Evolutionary conservation across 2,888 invertebrate genomes (phyloP).

Genomic region (Minunthozetes semirufus): DNA sequence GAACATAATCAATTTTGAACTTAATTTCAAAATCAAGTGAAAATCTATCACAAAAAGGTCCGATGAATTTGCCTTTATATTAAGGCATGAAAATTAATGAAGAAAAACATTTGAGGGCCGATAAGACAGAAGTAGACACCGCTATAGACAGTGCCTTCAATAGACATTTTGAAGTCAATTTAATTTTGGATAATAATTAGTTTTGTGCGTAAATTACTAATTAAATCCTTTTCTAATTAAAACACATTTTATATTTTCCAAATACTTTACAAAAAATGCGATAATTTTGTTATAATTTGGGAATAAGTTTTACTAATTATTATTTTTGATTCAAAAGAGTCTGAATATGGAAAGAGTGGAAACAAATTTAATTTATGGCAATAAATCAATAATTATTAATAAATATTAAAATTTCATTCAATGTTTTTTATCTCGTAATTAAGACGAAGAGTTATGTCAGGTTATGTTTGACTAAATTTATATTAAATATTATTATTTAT

Average conservation of each 20-base stretch:
- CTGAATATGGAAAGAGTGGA: not conserved
- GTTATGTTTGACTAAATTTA: too few relatives aligned
- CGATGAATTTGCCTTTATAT: too few relatives aligned
- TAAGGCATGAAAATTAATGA: too few relatives aligned
- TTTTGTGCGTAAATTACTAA: not conserved
- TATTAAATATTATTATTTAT: not conserved
- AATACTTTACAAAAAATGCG: not conserved
- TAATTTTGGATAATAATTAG: not conserved
- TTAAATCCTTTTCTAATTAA: not conserved
- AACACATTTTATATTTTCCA: not conserved
- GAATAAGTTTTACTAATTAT: not conserved
- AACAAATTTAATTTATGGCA: not conserved
- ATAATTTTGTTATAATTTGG: slow-evolving; percentile 3
- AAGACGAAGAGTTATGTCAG: too few relatives aligned
- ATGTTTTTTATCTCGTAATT: not conserved
- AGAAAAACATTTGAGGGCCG: too few relatives aligned
- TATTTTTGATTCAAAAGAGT: not conserved
- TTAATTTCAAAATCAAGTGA: too few relatives aligned
- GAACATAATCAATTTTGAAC: too few relatives aligned
- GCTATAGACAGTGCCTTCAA: not conserved
- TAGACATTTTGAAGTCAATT: not conserved
- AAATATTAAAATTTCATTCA: not conserved
- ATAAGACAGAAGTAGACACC: too few relatives aligned
- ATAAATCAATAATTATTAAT: not conserved
- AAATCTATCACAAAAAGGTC: too few relatives aligned